Evolutionary conservation across 2,113 vertebrate genomes (phyloP).

Genomic region (Asarcornis scutulata): DNA sequence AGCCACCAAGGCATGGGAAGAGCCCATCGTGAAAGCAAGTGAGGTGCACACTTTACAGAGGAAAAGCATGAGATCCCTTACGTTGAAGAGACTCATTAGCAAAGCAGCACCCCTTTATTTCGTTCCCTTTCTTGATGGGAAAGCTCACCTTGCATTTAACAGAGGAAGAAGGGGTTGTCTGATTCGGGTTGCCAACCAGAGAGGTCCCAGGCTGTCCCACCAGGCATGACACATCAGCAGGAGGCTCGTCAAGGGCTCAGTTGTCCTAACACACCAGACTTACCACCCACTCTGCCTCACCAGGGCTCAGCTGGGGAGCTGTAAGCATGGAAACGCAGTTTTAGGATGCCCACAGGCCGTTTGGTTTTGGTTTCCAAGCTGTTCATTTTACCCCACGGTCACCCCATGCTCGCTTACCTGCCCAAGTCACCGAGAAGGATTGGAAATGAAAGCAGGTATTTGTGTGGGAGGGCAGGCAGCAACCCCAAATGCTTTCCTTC

Average conservation of each 20-base stretch:
- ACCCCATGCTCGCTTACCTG: rapidly evolving
- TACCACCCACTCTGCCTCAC: not conserved
- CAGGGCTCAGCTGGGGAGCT: not conserved
- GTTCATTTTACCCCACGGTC: not conserved
- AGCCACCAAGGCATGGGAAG: not conserved
- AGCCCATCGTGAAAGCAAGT: not conserved
- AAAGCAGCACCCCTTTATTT: not conserved
- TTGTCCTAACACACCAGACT: not conserved
- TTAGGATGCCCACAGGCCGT: too few relatives aligned
- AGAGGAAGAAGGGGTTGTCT: not conserved
- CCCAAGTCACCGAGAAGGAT: not conserved
- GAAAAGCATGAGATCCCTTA: not conserved
- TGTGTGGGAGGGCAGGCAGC: conserved; percentile 1
- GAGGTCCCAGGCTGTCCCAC: not conserved
- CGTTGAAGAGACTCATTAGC: rapidly evolving
- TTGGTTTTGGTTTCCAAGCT: not conserved
- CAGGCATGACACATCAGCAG: not conserved
- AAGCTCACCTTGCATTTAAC: not conserved
- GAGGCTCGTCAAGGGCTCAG: too few relatives aligned
- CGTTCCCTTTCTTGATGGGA: not conserved
- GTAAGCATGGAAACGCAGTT: not conserved
- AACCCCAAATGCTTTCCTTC: not conserved
- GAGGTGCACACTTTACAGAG: not conserved
- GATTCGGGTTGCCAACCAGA: rapidly evolving
- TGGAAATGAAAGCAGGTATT: not conserved